Evolutionary conservation across 1,140 invertebrate genomes (phyloP), one percentile per base, ranked within the genome.

Genomic region (Rhagoletis pomonella): DNA sequence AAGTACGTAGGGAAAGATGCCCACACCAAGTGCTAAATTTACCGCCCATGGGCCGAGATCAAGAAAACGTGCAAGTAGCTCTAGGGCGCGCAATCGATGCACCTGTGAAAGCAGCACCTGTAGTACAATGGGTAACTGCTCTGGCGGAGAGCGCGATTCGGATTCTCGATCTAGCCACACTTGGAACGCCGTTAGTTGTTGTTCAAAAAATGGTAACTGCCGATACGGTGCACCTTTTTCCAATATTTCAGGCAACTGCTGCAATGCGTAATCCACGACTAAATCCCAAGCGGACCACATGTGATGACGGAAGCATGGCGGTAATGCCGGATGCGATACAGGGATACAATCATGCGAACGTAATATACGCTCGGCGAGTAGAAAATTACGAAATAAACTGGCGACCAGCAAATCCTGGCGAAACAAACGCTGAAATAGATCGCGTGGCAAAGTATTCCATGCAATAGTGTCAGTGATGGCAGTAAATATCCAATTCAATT

Each of bases 391-490:
- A 94, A 99, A 99, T 62, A 99, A 94, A 93, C 98, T 99, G 58
- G 99, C 99, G 14, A 99, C 98, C n/a, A 99, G 94, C 86, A 99
- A 94, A 94, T 99, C 99, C 94, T 99, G 98, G 7, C 99, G 95
- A 93, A 99, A 99, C 87, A 99, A 94, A 92, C 97, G 98, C 94
- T 99, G 98, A 94, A 99, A 99, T 88, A 98, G 94, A 90, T 99
- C 98, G 94, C 94, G 89, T 17, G 98, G 97, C 88, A 99, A 94
- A 65, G 97, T 97, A 92, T 99, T 99, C 99, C 99, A 99, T 0
- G 99, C 99, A 92, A 99, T 99, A n/a, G 99, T 99, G 93, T 99
- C 99, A 3, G 99, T 99, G 86, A 99, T 99, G 7, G 99, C 99
- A 59, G 99, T 99, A 94, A 99, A 99, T 92, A 99, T 99, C 99